These are phyloP conservation scores for Ennomos erosarius DNA, from an alignment of 2,888 invertebrate species.

Conservation along the genomic window DNA sequence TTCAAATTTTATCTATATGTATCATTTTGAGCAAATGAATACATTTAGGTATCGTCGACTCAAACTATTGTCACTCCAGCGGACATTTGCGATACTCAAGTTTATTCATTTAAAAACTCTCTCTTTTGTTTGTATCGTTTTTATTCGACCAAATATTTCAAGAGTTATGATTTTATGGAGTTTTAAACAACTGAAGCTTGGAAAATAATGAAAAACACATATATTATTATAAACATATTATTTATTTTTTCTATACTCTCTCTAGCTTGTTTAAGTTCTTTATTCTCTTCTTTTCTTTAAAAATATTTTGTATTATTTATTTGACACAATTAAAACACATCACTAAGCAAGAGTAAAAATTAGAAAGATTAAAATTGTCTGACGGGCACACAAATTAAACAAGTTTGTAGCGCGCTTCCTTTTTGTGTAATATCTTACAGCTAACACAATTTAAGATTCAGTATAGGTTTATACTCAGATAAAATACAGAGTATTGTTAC, in stretches of 20 bases:
- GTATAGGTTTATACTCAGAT: too few species aligned
- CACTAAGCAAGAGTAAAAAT: too few species aligned
- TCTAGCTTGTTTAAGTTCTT: too few species aligned
- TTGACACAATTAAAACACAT: too few species aligned
- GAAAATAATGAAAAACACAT: background rate
- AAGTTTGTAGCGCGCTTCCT: background rate
- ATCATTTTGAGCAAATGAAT: constrained; percentile 1
- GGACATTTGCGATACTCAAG: constrained; percentile 41
- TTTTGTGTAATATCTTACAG: constrained; percentile 1
- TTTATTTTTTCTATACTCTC: too few species aligned
- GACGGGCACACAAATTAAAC: too few species aligned
- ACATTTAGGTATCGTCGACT: constrained; percentile 31
- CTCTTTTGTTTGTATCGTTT: constrained; percentile 39
- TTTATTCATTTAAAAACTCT: constrained; percentile 44
- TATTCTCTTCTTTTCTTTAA: too few species aligned
- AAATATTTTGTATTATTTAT: too few species aligned
- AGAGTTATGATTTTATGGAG: background rate
- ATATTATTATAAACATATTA: too few species aligned
- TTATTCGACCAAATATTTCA: constrained; percentile 35
- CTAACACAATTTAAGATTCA: background rate
- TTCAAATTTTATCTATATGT: too few species aligned
- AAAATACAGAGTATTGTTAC: too few species aligned
- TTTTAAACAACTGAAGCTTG: background rate
- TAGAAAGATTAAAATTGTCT: too few species aligned
- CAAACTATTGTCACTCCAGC: constrained; percentile 38